These are phyloP conservation scores for Cyanoliseus patagonus DNA, from an alignment of 2,113 vertebrate genomes.

Conservation along the genomic window DNA sequence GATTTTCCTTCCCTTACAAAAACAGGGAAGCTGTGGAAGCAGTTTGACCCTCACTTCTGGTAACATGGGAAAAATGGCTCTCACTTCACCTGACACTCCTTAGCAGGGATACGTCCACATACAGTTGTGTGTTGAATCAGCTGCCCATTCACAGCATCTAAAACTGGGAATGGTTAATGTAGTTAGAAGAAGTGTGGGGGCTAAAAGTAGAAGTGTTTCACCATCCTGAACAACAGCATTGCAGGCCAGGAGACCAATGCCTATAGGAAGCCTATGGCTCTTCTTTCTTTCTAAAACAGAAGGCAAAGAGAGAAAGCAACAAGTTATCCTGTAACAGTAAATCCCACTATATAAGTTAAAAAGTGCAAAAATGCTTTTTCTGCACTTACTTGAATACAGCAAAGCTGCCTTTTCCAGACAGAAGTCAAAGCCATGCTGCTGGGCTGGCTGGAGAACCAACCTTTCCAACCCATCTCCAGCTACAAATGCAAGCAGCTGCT, in stretches of 20 bases:
- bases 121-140: neutral
- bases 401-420: neutral
- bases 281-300: neutral
- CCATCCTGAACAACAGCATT: neutral
- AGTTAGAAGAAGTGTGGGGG: neutral
- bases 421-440: neutral
- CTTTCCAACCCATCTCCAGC: neutral
- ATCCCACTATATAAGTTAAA: neutral
- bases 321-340: neutral
- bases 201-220: neutral
- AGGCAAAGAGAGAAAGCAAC: neutral
- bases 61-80: neutral
- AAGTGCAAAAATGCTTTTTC: neutral
- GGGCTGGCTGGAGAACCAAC: neutral
- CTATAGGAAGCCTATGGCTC: neutral
- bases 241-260: neutral
- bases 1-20: neutral
- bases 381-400: neutral
- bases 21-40: neutral
- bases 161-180: neutral
- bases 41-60: neutral
- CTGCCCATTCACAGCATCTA: neutral
- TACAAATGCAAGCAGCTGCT: neutral
- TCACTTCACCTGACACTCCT: neutral
- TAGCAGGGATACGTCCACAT: neutral